Base-by-base conservation (phyloP, 2,113 vertebrate species). In the Osmerus eperlanus region DNA sequence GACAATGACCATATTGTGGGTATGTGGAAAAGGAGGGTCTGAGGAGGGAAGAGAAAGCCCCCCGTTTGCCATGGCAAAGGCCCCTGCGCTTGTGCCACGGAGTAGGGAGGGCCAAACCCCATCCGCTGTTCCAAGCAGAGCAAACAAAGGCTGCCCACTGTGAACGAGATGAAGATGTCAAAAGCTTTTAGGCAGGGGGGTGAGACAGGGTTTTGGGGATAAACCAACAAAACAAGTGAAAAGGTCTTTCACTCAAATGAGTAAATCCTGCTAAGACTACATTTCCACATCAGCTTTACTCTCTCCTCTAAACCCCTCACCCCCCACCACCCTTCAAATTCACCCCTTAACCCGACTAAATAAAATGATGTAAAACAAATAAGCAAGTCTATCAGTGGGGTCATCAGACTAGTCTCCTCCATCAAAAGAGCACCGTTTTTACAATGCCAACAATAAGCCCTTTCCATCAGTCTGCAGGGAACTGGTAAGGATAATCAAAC, bases 1-100 rank as follows among this genome's bases (percentile, higher is more conserved):
- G 94, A 99, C 97, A 98, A 99, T 99, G 97, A 95, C 94, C 95
- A 97, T 98, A 98, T 97, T 99, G 97, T 98, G 94, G 92, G 94
- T 93, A 95, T 95, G 94, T 93, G 94, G 92, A 95, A 84, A 75
- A 70, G 69, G 70, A 60, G 68, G 65, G 83, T 83, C 36, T 84
- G 87, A 77, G 78, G 84, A 79, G 81, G 83, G 83, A 85, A 87
- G 84, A 85, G 82, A 95, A 95, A 91, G 88, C 89, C 90, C 92
- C 92, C 92, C 36, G 36, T 81, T 93, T 92, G 93, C 94, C 92
- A 92, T 93, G 92, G 95, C 94, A 95, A 91, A 96, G 23, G 94
- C 94, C 36, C 94, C 95, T 96, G 93, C 94, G 93, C 96, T 97
- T 96, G 94, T 95, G 94, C 93, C 94, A 96, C 90, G 78, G 94